Base-by-base conservation (phyloP, 2,888 invertebrate genomes). In the Athalia rosae region DNA sequence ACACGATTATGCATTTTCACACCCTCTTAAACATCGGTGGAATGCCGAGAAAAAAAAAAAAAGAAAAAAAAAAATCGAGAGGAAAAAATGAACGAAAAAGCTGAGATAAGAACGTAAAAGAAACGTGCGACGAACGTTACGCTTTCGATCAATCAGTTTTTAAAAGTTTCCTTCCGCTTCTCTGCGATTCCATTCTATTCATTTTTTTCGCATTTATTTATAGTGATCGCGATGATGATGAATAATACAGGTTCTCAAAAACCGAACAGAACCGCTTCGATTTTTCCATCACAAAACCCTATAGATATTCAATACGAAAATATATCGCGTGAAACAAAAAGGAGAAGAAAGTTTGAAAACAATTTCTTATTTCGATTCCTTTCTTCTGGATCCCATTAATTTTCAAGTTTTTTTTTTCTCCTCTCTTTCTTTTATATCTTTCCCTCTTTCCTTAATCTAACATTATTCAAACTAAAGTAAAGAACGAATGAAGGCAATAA, bases 131-230 rank as follows among this genome's bases (percentile, higher is more conserved):
- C 56, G 13, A 43, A 11, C 28, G 28, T 67, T 5, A 13, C 45
- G 11, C 71, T 71, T 58, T 45, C 58, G 13, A 71, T 71, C 71
- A 71, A 71, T 71, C 71, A 71, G 58, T 11, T 71, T 71, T 71
- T 71, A 71, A 13, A 45, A 58, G 6, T 48, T 28, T 53, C 45
- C 28, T 28, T 28, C 28, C 53, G 53, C 11, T 4, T 53, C n/a
- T 53, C 6, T 11, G 11, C 3, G 11, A 53, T 11, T 11, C 53
- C 53, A 53, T 53, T 53, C 53, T 53, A n/a, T 53, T n/a, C 11
- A 53, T 58, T 15, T 28, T 15, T 63, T 3, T 63, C 43, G 11
- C 7, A 11, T 2, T 28, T 6, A 50, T 28, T 28, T 28, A 28
- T 28, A 28, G 28, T 28, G 28, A 28, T 0, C 28, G 28, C 28